Evolutionary conservation across 1,140 invertebrate species (phyloP), one percentile per base, ranked within the genome.

Genomic region (Drosophila sucinea): DNA sequence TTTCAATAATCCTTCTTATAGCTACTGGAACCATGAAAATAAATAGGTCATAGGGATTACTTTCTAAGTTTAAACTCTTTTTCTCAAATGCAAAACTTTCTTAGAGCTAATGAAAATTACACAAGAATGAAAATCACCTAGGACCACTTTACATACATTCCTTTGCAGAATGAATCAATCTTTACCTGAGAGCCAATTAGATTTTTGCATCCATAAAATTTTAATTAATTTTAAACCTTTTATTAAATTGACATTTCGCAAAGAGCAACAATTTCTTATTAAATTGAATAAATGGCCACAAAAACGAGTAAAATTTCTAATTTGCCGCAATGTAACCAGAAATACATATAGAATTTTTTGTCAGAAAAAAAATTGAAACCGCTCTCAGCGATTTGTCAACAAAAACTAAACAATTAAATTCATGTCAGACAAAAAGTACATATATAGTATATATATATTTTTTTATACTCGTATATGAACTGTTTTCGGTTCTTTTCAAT

Each of bases 321-420:
- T 35, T 35, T 58, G 32, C 56, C 56, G 35, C 56, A 35, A 35
- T 29, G 35, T 8, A 57, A 33, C n/a, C 25, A 60, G 25, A 38
- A 60, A 54, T 10, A 66, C 60, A 57, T 33, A 61, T 27, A 61
- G 3, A 54, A 1, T 60, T 44, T 38, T 32, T 47, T 23, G 23
- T 23, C 44, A 47, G n/a, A 3, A 23, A 29, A 33, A 35, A 33
- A 17, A 30, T 33, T 10, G 3, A n/a, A 61, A 61, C 33, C 33
- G 25, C 58, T 35, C 6, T 10, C 44, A 40, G 41, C 30, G 30
- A 58, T 58, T 58, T 58, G 56, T 58, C 56, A 58, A 58, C 30
- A 17, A 44, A 33, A 55, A 41, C 47, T 67, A 67, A 73, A 65
- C 75, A 72, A 81, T 82, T 83, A 75, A 47, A 56, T 67, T 51